Evolutionary conservation across 2,888 invertebrate species (phyloP).

Genomic region (Hesperia comma): DNA sequence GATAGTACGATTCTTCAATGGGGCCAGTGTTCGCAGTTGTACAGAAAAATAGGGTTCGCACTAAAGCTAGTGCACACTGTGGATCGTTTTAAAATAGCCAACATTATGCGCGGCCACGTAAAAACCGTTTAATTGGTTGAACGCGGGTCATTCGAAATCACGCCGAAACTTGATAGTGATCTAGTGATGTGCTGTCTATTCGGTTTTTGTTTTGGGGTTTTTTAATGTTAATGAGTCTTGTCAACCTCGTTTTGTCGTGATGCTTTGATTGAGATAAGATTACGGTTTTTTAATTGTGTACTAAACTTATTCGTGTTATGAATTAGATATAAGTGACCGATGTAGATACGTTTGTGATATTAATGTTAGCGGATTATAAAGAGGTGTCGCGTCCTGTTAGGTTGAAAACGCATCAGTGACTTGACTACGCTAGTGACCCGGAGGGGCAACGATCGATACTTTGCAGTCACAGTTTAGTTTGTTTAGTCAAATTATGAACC

Average conservation of each 20-base stretch:
- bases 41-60: constrained; percentile 25
- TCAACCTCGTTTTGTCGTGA: background rate
- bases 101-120: constrained; percentile 73
- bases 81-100: constrained; percentile 43
- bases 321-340: too few relatives aligned
- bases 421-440: too few relatives aligned
- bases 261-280: background rate
- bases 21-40: constrained; percentile 7
- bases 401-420: too few relatives aligned
- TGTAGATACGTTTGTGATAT: too few relatives aligned
- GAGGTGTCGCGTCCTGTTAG: too few relatives aligned
- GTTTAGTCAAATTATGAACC: too few relatives aligned
- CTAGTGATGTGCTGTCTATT: constrained; percentile 57
- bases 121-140: constrained; percentile 79
- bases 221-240: background rate
- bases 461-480: too few relatives aligned
- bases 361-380: too few relatives aligned
- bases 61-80: constrained; percentile 39
- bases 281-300: background rate
- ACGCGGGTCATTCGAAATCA: constrained; percentile 74
- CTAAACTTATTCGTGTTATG: too few relatives aligned
- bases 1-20: background rate
- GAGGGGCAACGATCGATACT: too few relatives aligned
- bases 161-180: constrained; percentile 55
- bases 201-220: background rate